A percentile compares a stretch with the other conserved stretches of the same genome.
Evolutionary conservation across 2,888 invertebrate genomes (phyloP).

Genomic region (Agrypnus murinus): DNA sequence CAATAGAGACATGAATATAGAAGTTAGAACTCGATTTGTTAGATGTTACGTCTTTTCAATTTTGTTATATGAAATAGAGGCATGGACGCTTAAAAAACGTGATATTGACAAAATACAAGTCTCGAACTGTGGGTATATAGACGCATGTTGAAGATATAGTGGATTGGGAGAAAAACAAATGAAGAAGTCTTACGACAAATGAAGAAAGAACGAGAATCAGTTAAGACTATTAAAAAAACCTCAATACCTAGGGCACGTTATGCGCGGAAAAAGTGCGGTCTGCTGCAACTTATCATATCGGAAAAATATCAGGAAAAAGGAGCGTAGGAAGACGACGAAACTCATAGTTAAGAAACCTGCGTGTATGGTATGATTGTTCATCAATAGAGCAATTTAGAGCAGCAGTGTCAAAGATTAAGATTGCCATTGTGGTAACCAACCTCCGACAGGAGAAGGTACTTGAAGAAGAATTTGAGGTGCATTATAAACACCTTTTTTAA

Average conservation of each 20-base stretch:
- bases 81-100: conserved; percentile 7
- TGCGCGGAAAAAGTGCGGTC: neutral
- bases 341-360: conserved; percentile 5
- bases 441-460: conserved; percentile 2
- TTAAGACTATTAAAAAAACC: conserved; percentile 9
- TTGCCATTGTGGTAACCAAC: neutral
- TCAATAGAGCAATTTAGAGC: conserved; percentile 5
- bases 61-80: conserved; percentile 1
- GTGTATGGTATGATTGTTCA: conserved; percentile 3
- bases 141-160: neutral
- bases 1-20: neutral
- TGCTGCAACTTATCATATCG: conserved; percentile 7
- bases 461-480: conserved; percentile 18
- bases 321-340: neutral
- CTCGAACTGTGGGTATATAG: conserved; percentile 3
- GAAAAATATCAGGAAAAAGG: neutral
- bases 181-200: conserved; percentile 8
- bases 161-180: conserved; percentile 12
- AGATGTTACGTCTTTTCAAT: conserved; percentile 9
- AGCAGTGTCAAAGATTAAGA: neutral
- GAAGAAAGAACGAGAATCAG: neutral
- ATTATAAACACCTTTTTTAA: too few species aligned
- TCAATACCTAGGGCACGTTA: conserved; percentile 8
- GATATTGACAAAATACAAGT: neutral
- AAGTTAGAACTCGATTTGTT: neutral